These are phyloP conservation scores for Sturnus vulgaris DNA, from an alignment of 2,113 vertebrate species.

Conservation along the genomic window DNA sequence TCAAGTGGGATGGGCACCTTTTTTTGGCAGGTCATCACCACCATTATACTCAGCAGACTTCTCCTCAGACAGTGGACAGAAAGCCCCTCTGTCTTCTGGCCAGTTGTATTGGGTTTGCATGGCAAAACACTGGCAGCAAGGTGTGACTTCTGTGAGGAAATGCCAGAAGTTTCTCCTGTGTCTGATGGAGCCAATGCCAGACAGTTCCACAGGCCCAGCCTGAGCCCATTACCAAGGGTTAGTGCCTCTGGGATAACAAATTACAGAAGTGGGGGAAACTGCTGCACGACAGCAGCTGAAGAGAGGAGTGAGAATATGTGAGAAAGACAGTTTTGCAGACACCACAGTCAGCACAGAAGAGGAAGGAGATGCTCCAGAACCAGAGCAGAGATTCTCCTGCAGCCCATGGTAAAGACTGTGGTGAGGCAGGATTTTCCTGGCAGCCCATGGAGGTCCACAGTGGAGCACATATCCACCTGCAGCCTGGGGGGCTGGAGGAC, in stretches of 20 bases:
- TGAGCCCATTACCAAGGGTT: accelerated
- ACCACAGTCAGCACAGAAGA: background rate
- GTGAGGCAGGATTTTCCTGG: background rate
- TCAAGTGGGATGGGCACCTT: background rate
- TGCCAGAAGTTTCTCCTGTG: background rate
- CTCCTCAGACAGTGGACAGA: background rate
- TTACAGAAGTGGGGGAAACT: background rate
- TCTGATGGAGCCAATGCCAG: background rate
- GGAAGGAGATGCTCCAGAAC: background rate
- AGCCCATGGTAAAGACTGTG: accelerated
- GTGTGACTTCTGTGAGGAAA: background rate
- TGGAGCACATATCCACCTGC: background rate
- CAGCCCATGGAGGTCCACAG: background rate
- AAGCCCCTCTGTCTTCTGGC: background rate
- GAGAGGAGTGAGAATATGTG: background rate
- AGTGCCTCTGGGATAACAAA: accelerated
- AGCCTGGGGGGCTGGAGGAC: background rate
- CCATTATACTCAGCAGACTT: background rate
- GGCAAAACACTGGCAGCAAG: background rate
- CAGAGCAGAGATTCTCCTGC: background rate
- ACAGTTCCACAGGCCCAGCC: accelerated
- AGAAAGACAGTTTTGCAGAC: background rate
- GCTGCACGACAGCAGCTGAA: background rate
- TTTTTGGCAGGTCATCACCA: background rate
- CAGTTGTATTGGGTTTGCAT: background rate